Base-by-base conservation (phyloP, 1,140 invertebrate species). In the Dolichoris vasculosae region DNA sequence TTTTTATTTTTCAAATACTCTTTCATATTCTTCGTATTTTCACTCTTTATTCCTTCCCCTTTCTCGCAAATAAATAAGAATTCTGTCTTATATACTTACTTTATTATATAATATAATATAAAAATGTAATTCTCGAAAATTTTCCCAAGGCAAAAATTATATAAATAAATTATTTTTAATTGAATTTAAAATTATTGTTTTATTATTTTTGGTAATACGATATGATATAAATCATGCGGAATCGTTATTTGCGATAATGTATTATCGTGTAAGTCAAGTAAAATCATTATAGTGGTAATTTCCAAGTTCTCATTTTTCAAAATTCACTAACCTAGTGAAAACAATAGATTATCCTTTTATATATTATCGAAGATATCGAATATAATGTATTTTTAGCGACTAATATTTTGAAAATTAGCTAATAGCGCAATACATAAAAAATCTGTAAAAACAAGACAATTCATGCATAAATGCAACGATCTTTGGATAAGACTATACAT, bases 381-480 rank as follows among this genome's bases (percentile, higher is more conserved):
- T 59, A 26, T 40, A 7, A 38, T 35, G 35, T 13, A 15, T 9
- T 20, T 6, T 40, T 38, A 40, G 67, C 6, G 17, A 38, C 32
- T 38, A 30, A 69, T 23, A 4, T 20, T 38, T 69, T 69, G 32
- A 20, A 59, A 38, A 59, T 59, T 59, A 59, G 23, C 23, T 3
- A 26, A 59, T 26, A 26, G 26, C 26, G 26, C 55, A 59, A 26
- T 59, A 26, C 23, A 59, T 38, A 6, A 38, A 69, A 69, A 69
- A 69, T 17, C 4, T 38, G 38, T 35, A 69, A 69, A 38, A 38
- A 69, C 32, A 73, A 43, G 1, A 43, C 69, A 73, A 73, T 73
- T 43, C 38, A 73, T 73, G 23, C 32, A 73, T 73, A n/a, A 73
- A 43, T 38, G 69, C 69, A 43, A 73, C 20, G 38, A 73, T 73